Evolutionary conservation across 2,888 invertebrate genomes (phyloP), one percentile per base, ranked within the genome.

Genomic region (Pollenia amentaria): DNA sequence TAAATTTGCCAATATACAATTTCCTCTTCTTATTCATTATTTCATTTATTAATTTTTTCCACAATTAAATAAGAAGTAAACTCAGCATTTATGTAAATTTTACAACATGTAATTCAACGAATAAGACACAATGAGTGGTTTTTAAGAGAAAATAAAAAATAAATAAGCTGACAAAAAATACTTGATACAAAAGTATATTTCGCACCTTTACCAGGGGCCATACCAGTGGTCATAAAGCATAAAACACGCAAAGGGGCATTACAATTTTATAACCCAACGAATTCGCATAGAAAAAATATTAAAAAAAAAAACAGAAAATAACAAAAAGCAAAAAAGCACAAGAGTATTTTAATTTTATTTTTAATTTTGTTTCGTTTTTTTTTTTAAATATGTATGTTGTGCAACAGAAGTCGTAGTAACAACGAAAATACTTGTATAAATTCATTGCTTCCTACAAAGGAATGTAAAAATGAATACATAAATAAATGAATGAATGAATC

Each of bases 151-250:
- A 44, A 62, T n/a, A 29, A 79, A 48, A 10, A 48, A 67, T n/a
- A n/a, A 53, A 42, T 53, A 16, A 72, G 73, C 38, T 46, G 29
- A 60, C 16, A 51, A 38, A 67, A 81, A 16, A 11, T 60, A 42
- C 51, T 75, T 60, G 55, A 57, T 53, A 55, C 53, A 44, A 77
- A 64, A 77, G 11, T 64, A 44, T 46, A 29, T 46, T 82, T 82
- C 76, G 62, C 82, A 83, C 78, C 82, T 83, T 72, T 46, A 14
- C 82, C 70, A 57, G 88, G 62, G 83, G 89, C 90, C 89, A 89
- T 89, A 90, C 89, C 60, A 69, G 73, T 90, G 91, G 89, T 90
- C 91, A 91, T 90, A 91, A 90, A 91, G 91, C 91, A 91, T 90
- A 90, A 91, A 91, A 90, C 89, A 90, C 89, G 90, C 89, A 90